Percentiles rank a stretch among this genome's conserved stretches.
Evolutionary conservation across 2,113 vertebrate genomes (phyloP).

Genomic region (Corydoras maculifer): DNA sequence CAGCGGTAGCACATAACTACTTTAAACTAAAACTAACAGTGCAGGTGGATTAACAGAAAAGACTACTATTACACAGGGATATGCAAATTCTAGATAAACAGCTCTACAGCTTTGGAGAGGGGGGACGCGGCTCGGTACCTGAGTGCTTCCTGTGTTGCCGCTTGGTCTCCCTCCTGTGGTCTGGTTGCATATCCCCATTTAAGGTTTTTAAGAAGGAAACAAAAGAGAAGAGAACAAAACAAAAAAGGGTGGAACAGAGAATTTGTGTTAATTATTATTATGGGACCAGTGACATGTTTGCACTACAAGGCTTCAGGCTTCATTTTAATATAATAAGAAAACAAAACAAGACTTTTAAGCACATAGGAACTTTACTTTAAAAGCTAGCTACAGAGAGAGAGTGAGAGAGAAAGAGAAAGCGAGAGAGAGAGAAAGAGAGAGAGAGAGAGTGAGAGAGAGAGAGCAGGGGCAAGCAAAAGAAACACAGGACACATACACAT

Average conservation of each 20-base stretch:
- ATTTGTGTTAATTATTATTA: too few relatives aligned
- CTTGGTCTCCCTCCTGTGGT: slow-evolving; percentile 69
- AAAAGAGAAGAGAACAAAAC: slow-evolving; percentile 43
- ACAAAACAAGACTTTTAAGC: slow-evolving; percentile 36
- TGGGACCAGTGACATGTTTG: slow-evolving; percentile 46
- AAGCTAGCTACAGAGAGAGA: slow-evolving; percentile 40
- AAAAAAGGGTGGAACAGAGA: background rate
- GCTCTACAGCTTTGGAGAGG: slow-evolving; percentile 30
- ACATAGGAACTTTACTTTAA: slow-evolving; percentile 50
- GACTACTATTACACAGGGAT: slow-evolving; percentile 33
- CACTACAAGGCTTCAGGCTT: slow-evolving; percentile 40
- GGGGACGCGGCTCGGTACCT: slow-evolving; percentile 58
- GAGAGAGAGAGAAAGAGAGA: background rate
- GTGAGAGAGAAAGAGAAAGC: too few relatives aligned
- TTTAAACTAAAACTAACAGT: background rate
- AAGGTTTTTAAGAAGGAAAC: slow-evolving; percentile 49
- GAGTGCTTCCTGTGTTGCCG: slow-evolving; percentile 67
- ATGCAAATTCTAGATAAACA: slow-evolving; percentile 37
- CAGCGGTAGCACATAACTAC: slow-evolving; percentile 1
- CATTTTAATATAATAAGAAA: slow-evolving; percentile 15
- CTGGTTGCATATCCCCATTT: slow-evolving; percentile 60
- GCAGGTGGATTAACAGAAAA: slow-evolving; percentile 2
- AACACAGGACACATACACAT: slow-evolving; percentile 4
- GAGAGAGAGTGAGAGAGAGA: background rate
- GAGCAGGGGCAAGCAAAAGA: background rate